Evolutionary conservation across 2,113 vertebrate species (phyloP).

Genomic region (Raja brachyura): DNA sequence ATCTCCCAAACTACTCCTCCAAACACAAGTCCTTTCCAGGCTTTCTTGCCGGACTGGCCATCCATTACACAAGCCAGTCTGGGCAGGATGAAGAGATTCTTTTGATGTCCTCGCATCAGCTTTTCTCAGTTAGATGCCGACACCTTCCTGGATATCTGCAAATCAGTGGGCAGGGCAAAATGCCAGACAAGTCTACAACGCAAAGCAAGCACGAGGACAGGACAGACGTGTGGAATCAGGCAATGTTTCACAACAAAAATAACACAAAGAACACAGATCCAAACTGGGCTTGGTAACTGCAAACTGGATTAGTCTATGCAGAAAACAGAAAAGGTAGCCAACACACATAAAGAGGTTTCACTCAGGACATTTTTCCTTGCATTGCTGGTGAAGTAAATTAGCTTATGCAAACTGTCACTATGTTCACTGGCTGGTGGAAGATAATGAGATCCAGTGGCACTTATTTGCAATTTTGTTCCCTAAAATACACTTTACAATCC

Average conservation of each 20-base stretch:
- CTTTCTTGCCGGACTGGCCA: not conserved
- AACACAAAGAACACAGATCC: not conserved
- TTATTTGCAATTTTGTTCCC: not conserved
- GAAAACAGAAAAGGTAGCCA: not conserved
- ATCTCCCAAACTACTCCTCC: not conserved
- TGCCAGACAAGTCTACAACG: not conserved
- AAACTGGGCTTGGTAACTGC: not conserved
- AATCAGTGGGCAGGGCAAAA: not conserved
- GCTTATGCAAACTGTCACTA: not conserved
- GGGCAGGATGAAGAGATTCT: not conserved
- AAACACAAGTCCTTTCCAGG: not conserved
- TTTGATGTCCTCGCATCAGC: not conserved
- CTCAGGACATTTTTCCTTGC: no score
- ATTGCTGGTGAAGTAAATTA: not conserved
- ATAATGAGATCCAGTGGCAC: not conserved
- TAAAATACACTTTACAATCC: not conserved
- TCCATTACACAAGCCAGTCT: not conserved
- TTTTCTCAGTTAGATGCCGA: no score
- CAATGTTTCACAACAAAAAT: not conserved
- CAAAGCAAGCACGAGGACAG: not conserved
- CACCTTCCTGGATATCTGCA: not conserved
- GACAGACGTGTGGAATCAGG: not conserved
- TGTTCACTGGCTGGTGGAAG: not conserved
- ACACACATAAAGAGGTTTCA: not conserved
- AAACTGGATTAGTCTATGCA: not conserved